phyloP scores from a whole-genome alignment of 2,113 vertebrate genomes.

The Bos indicus region DNA sequence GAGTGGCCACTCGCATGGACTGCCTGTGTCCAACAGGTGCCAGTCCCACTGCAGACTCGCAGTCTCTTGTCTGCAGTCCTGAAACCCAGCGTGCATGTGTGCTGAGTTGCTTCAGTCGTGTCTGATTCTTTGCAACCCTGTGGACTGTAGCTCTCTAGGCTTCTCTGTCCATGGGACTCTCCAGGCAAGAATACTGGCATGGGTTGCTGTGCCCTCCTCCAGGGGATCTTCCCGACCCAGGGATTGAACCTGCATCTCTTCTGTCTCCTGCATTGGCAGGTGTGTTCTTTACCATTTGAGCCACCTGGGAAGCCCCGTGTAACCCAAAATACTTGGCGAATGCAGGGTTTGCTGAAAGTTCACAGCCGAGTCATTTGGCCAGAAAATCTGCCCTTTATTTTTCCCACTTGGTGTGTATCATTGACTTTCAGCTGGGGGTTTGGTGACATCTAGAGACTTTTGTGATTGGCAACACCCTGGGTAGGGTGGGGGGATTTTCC shows the following conservation, averaged over 20 bases:
- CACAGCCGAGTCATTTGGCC: neutral
- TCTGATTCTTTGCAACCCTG: neutral
- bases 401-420: neutral
- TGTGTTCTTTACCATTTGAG: neutral
- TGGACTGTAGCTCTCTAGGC: neutral
- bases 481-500: neutral
- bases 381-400: neutral
- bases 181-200: neutral
- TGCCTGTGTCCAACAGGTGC: neutral
- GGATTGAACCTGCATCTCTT: neutral
- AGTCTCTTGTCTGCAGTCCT: neutral
- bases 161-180: neutral
- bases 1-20: too few relatives aligned
- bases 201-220: neutral
- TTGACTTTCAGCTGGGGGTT: neutral
- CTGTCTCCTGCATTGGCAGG: neutral
- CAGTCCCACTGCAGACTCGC: fast-evolving
- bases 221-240: neutral
- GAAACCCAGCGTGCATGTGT: neutral
- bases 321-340: neutral
- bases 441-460: neutral
- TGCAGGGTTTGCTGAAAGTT: neutral
- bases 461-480: neutral
- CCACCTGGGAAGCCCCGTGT: neutral
- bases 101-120: neutral